Percentiles rank a stretch among this genome's conserved stretches.
These are phyloP conservation scores for Hypomesus transpacificus DNA, from an alignment of 2,113 vertebrate species.

Conservation along the genomic window DNA sequence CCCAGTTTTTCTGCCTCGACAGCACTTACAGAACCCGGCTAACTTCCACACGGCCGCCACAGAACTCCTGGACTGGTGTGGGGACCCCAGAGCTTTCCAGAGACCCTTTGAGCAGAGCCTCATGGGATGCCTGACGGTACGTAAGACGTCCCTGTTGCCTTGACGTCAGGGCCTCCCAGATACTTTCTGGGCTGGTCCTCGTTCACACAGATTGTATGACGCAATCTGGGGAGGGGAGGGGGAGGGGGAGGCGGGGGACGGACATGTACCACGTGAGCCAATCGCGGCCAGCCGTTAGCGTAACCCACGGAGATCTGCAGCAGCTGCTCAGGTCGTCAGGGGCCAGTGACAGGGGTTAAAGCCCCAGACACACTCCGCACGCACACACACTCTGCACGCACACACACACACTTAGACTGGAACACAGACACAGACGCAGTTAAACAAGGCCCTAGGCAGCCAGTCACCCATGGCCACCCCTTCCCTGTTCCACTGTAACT, in stretches of 20 bases:
- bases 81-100: constrained; percentile 97
- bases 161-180: background rate
- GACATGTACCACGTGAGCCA: constrained; percentile 9
- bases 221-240: too few relatives aligned
- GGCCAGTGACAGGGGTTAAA: constrained; percentile 56
- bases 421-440: constrained; percentile 18
- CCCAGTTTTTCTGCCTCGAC: constrained; percentile 32
- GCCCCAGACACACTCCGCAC: constrained; percentile 43
- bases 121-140: constrained; percentile 99
- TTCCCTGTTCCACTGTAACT: constrained; percentile 40
- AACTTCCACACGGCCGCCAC: constrained; percentile 99
- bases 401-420: constrained; percentile 8
- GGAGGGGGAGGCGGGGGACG: too few relatives aligned
- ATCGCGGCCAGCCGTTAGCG: background rate
- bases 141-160: background rate
- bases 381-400: constrained; percentile 24
- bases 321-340: constrained; percentile 42
- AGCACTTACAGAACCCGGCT: constrained; percentile 89
- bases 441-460: constrained; percentile 44
- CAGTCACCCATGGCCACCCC: constrained; percentile 46
- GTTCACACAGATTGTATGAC: too few relatives aligned
- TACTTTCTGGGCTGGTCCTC: too few relatives aligned
- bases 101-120: constrained; percentile 98
- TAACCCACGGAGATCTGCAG: constrained; percentile 1
- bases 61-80: constrained; percentile 98